These are phyloP conservation scores for Oncorhynchus mykiss DNA, from an alignment of 2,113 vertebrate genomes.

Conservation along the genomic window DNA sequence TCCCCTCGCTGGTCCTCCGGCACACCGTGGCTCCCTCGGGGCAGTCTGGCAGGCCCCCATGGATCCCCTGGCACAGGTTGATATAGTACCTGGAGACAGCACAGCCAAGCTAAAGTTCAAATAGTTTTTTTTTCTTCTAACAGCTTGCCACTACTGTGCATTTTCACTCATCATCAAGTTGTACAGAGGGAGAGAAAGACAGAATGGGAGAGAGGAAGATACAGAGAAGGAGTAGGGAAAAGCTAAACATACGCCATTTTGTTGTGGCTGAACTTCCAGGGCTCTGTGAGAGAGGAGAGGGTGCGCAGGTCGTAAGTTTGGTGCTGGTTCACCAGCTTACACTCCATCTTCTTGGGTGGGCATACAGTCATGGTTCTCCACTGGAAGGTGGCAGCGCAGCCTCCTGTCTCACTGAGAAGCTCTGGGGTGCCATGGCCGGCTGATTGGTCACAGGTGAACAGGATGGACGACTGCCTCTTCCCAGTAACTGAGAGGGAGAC, in stretches of 20 bases:
- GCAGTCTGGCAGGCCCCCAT: slow-evolving; percentile 76
- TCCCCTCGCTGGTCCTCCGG: slow-evolving; percentile 67
- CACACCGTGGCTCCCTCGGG: slow-evolving; percentile 84
- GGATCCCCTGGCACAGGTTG: slow-evolving; percentile 87
- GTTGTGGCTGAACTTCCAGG: slow-evolving; percentile 81
- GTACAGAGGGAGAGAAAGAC: not conserved
- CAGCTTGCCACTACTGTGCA: no score
- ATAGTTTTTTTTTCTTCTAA: no score
- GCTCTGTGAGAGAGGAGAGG: slow-evolving; percentile 88
- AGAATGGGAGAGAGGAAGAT: not conserved
- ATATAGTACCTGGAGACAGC: slow-evolving; percentile 81
- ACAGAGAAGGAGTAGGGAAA: not conserved
- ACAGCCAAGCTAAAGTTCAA: not conserved
- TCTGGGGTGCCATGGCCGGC: slow-evolving; percentile 72
- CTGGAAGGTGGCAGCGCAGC: slow-evolving; percentile 83
- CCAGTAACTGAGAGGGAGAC: slow-evolving; percentile 59
- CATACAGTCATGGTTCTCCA: slow-evolving; percentile 86
- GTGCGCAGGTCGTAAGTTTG: slow-evolving; percentile 85
- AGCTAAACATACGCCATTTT: slow-evolving; percentile 68
- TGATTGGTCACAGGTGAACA: slow-evolving; percentile 84
- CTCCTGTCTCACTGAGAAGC: slow-evolving; percentile 79
- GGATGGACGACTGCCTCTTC: slow-evolving; percentile 80
- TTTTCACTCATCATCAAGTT: no score
- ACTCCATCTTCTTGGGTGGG: slow-evolving; percentile 88
- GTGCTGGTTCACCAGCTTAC: slow-evolving; percentile 86